phyloP scores from a whole-genome alignment of 2,888 invertebrate genomes.

The Parnassius smintheus region DNA sequence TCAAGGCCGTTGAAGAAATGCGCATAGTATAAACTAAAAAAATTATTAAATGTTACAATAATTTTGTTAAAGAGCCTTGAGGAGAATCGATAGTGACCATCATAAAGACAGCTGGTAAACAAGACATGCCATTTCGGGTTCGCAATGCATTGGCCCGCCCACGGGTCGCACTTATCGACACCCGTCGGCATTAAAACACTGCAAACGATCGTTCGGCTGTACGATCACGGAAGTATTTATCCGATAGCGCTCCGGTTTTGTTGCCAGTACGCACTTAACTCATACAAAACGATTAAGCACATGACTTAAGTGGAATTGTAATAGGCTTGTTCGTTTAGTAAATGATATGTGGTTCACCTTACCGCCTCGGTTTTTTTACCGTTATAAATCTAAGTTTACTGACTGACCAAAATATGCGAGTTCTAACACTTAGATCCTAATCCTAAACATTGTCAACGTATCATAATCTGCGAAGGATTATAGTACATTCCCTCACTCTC shows the following conservation, averaged over 20 bases:
- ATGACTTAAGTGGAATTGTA: conserved; percentile 24
- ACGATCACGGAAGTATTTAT: conserved; percentile 70
- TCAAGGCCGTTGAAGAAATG: conserved; percentile 19
- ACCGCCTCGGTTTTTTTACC: conserved; percentile 15
- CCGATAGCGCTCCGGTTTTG: conserved; percentile 33
- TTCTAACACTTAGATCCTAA: neutral
- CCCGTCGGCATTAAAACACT: conserved; percentile 66
- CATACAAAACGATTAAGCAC: conserved; percentile 21
- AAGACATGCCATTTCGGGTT: conserved; percentile 67
- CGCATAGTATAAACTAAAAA: too few relatives aligned
- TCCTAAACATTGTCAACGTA: too few relatives aligned
- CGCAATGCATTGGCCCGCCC: conserved; percentile 76
- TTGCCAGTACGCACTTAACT: conserved; percentile 18
- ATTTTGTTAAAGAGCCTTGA: conserved; percentile 20
- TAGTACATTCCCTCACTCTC: too few relatives aligned
- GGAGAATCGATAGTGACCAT: conserved; percentile 37
- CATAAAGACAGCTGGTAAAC: conserved; percentile 72
- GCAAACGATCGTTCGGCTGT: conserved; percentile 65
- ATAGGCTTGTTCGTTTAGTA: conserved; percentile 19
- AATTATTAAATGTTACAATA: conserved; percentile 13
- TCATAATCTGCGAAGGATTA: too few relatives aligned
- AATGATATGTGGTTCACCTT: conserved; percentile 26
- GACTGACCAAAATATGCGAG: neutral
- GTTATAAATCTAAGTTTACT: neutral
- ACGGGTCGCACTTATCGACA: conserved; percentile 59